Conservation (phyloP, 2,113 vertebrate genomes). For the Meleagris gallopavo region DNA sequence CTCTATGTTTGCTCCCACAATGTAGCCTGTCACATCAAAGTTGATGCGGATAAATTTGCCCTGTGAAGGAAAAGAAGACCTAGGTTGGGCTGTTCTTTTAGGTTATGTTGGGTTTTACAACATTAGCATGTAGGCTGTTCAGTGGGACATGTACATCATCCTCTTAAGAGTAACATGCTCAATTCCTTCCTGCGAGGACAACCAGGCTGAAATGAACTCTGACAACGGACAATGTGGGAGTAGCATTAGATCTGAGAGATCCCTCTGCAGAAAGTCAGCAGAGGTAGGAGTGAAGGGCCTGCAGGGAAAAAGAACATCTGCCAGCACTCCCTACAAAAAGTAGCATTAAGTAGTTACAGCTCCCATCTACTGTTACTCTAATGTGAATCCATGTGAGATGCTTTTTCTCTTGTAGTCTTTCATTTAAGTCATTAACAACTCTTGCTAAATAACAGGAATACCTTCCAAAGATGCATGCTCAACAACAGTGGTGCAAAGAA, state of each 20-base stretch:
- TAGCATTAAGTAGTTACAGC: background rate
- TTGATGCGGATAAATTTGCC: constrained; percentile 91
- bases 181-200: background rate
- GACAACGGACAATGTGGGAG: background rate
- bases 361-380: background rate
- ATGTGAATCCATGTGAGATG: background rate
- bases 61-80: constrained; percentile 68
- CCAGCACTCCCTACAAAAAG: background rate
- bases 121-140: background rate
- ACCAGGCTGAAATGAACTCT: background rate
- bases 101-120: background rate
- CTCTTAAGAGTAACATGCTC: background rate
- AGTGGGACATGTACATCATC: background rate
- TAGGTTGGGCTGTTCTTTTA: background rate
- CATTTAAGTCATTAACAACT: background rate
- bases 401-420: background rate
- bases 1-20: constrained; percentile 88
- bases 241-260: background rate
- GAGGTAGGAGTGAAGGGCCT: background rate
- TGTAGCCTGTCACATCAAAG: constrained; percentile 88
- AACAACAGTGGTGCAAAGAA: background rate
- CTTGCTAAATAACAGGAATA: background rate
- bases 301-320: background rate
- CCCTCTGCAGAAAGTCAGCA: background rate
- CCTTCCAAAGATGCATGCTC: background rate